Conservation (phyloP, 2,797 vertebrate species). For the Scarus forsteni region DNA sequence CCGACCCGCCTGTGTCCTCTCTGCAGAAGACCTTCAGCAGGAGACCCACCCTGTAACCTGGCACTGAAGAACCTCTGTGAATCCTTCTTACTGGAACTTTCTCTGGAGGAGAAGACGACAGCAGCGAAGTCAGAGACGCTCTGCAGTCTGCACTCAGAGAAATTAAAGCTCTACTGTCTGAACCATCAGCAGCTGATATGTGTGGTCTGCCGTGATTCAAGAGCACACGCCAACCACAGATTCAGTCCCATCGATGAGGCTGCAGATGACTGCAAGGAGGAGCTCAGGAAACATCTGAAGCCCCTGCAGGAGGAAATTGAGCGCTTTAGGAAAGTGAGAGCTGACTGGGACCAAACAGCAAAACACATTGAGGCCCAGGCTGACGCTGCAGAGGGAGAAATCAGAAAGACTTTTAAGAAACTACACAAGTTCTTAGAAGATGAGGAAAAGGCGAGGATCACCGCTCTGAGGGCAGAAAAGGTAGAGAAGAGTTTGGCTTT, state of each 20-base stretch:
- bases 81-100: conserved; percentile 7
- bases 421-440: no score
- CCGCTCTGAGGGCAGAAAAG: no score
- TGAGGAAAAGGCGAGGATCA: no score
- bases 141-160: conserved; percentile 44
- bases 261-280: conserved; percentile 14
- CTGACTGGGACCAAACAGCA: not conserved
- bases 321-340: not conserved
- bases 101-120: not conserved
- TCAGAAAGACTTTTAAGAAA: not conserved
- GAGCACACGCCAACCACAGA: conserved; percentile 25
- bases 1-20: conserved; percentile 7
- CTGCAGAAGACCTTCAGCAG: conserved; percentile 23
- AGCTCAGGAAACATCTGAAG: not conserved
- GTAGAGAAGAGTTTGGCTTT: no score
- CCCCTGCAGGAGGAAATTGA: conserved; percentile 10
- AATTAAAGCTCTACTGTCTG: conserved; percentile 42
- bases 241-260: conserved; percentile 36
- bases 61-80: conserved; percentile 37
- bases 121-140: not conserved
- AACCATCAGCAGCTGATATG: conserved; percentile 42
- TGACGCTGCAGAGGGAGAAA: not conserved
- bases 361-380: conserved; percentile 12
- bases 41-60: conserved; percentile 26
- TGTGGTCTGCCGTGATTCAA: conserved; percentile 36